Percentiles rank a stretch among this genome's conserved stretches.
phyloP scores from a whole-genome alignment of 2,113 vertebrate genomes.

The Tichodroma muraria region DNA sequence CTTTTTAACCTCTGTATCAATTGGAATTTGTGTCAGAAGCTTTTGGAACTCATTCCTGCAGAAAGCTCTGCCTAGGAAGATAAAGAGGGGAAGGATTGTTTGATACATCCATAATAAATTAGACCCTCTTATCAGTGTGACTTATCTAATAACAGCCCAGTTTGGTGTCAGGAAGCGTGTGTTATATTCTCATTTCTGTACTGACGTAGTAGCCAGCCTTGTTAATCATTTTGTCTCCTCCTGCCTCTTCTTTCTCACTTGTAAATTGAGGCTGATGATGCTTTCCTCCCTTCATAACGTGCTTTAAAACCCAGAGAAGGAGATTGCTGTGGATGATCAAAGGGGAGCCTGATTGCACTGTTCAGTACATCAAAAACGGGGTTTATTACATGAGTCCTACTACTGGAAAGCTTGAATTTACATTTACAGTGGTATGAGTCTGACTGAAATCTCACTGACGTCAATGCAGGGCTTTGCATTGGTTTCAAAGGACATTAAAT shows the following conservation, averaged over 20 bases:
- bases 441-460: slow-evolving; percentile 26
- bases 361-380: slow-evolving; percentile 12
- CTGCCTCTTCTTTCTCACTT: not conserved
- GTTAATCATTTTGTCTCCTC: not conserved
- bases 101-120: not conserved
- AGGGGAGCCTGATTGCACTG: not conserved
- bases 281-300: not conserved
- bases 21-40: not conserved
- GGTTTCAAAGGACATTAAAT: slow-evolving; percentile 35
- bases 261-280: slow-evolving; percentile 9
- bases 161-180: not conserved
- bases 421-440: not conserved
- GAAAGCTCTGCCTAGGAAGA: not conserved
- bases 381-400: slow-evolving; percentile 25
- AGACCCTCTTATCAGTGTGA: not conserved
- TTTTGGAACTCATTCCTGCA: not conserved
- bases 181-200: not conserved
- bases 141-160: not conserved
- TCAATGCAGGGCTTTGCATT: slow-evolving; percentile 10
- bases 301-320: not conserved
- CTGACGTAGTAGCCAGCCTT: not conserved
- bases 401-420: slow-evolving; percentile 25
- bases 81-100: not conserved
- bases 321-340: slow-evolving; percentile 31
- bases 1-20: not conserved